Percentiles rank a stretch among this genome's conserved stretches.
Evolutionary conservation across 2,888 invertebrate genomes (phyloP).

Genomic region (Clivina fossor): DNA sequence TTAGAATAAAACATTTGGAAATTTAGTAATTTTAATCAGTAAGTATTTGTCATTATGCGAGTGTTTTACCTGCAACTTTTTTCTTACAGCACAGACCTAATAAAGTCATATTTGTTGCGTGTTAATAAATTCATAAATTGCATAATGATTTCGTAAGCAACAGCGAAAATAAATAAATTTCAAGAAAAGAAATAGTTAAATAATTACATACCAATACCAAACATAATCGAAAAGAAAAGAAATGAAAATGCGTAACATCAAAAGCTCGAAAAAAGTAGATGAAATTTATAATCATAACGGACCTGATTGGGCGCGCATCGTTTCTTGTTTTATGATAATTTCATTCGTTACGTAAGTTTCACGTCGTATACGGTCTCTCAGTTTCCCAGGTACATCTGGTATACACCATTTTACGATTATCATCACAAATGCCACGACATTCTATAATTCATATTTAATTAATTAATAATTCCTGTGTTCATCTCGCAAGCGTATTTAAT

Average conservation of each 20-base stretch:
- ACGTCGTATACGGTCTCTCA: constrained; percentile 83
- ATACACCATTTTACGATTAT: constrained; percentile 90
- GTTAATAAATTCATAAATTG: constrained; percentile 11
- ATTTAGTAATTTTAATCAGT: too few relatives aligned
- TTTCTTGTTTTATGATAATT: constrained; percentile 81
- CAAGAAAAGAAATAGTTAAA: neutral
- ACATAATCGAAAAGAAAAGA: neutral
- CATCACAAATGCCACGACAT: constrained; percentile 87
- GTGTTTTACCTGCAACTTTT: constrained; percentile 17
- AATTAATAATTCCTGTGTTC: too few relatives aligned
- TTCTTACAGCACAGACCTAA: constrained; percentile 26
- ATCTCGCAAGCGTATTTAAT: too few relatives aligned
- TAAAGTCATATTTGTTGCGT: constrained; percentile 1
- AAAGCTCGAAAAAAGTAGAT: too few relatives aligned
- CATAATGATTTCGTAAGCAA: neutral
- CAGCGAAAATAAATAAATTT: neutral
- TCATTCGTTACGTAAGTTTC: constrained; percentile 91
- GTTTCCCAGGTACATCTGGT: constrained; percentile 84
- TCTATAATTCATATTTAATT: too few relatives aligned
- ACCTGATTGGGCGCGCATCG: constrained; percentile 60
- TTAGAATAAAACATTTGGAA: too few relatives aligned
- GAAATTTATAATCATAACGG: constrained; percentile 21
- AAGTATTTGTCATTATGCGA: too few relatives aligned
- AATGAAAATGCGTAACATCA: constrained; percentile 4
- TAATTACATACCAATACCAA: neutral